Evolutionary conservation across 2,113 vertebrate genomes (phyloP), one percentile per base, ranked within the genome.

Genomic region (Calidris pygmaea): DNA sequence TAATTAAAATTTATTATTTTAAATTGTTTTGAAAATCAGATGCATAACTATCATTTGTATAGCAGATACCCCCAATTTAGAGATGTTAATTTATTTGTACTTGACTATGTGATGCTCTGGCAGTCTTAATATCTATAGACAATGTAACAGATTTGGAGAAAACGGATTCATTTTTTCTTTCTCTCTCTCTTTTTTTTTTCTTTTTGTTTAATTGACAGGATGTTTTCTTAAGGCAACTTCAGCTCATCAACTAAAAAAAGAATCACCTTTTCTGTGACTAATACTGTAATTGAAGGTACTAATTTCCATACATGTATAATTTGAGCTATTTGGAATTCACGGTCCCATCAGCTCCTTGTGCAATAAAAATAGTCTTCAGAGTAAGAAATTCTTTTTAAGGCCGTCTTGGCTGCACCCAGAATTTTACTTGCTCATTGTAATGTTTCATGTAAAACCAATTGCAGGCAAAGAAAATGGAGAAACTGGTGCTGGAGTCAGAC

Each of bases 91-190:
- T 70, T 82, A 72, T 47, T 82, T 65, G 30, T 81, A 43, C 41
- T 74, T 77, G 43, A 89, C 34, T 7, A 21, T 14, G 71, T 62
- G 41, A 70, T 86, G 26, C 27, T 87, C 37, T 77, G 37, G 18
- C 45, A 80, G n/a, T 88, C 47, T 79, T 78, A 39, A 5, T 78
- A 63, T 24, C 30, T 59, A 13, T 8, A 68, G 29, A 39, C 12
- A 85, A 65, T 43, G 12, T 56, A 35, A 56, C 7, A 65, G 14
- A 65, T 75, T 37, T 19, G 6, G 23, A 90, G 39, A 79, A 87
- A 95, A 73, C 2, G 0, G 12, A 52, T 47, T 65, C 0, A 0
- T 53, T 50, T 13, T 30, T 48, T 71, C 4, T 34, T 24, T n/a
- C 3, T 16, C 5, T n/a, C 3, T 35, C 43, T 45, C 18, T 19